A percentile compares a stretch with the other conserved stretches of the same genome.
These are phyloP conservation scores for Anthopleura xanthogrammica DNA, from an alignment of 92 coral and sea anemone species.

Conservation along the genomic window DNA sequence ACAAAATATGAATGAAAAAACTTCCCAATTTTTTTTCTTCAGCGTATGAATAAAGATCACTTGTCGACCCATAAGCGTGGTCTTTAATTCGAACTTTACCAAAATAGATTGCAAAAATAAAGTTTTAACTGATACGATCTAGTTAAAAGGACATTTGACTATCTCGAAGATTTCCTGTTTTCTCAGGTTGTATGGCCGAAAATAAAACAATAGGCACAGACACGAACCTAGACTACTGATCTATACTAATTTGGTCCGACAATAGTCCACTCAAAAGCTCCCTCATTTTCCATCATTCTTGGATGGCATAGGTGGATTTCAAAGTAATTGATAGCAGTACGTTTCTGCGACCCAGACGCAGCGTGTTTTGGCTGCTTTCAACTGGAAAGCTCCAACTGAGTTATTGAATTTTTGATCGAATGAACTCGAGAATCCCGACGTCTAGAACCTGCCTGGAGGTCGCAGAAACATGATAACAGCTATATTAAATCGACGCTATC, in stretches of 20 bases:
- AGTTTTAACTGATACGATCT: conserved; percentile 35
- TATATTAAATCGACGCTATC: too few relatives aligned
- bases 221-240: not conserved
- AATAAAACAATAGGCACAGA: conserved; percentile 3
- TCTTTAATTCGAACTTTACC: conserved; percentile 36
- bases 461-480: too few relatives aligned
- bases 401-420: too few relatives aligned
- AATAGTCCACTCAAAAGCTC: not conserved
- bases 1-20: conserved; percentile 63
- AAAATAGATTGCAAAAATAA: conserved; percentile 76
- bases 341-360: too few relatives aligned
- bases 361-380: too few relatives aligned
- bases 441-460: too few relatives aligned
- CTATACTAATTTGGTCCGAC: not conserved
- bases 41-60: conserved; percentile 32
- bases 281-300: not conserved
- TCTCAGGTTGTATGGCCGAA: conserved; percentile 3
- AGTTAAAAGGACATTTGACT: conserved; percentile 22
- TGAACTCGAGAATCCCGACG: too few relatives aligned
- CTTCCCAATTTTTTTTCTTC: conserved; percentile 24
- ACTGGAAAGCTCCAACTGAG: too few relatives aligned
- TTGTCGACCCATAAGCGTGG: conserved; percentile 18
- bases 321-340: not conserved
- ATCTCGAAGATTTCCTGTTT: not conserved
- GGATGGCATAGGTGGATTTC: not conserved